Conservation (phyloP, 2,113 vertebrate species). For the Aspidoscelis tigris region DNA sequence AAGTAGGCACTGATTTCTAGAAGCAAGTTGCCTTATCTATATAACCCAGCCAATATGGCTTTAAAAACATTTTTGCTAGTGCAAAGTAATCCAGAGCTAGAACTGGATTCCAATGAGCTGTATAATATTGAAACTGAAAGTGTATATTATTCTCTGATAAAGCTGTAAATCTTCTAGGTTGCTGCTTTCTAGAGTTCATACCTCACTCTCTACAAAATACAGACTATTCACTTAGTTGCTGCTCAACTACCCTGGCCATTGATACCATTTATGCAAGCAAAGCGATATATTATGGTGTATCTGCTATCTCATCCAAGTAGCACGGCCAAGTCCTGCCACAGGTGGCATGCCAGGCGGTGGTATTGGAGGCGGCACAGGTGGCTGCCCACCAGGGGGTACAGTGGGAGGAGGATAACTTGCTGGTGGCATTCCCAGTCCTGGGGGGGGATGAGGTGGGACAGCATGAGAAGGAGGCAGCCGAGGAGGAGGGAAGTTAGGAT, state of each 20-base stretch:
- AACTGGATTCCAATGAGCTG: slow-evolving; percentile 52
- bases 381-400: slow-evolving; percentile 89
- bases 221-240: slow-evolving; percentile 58
- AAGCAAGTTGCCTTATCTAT: slow-evolving; percentile 72
- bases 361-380: slow-evolving; percentile 87
- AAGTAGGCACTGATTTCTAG: slow-evolving; percentile 77
- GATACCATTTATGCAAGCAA: slow-evolving; percentile 38
- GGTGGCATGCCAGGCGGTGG: slow-evolving; percentile 93
- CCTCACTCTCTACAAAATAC: slow-evolving; percentile 59
- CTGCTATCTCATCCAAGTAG: slow-evolving; percentile 94
- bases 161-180: slow-evolving; percentile 42
- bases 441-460: slow-evolving; percentile 84
- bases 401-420: slow-evolving; percentile 89
- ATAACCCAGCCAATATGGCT: slow-evolving; percentile 76
- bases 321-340: slow-evolving; percentile 84
- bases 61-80: slow-evolving; percentile 60
- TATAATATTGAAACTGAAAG: slow-evolving; percentile 63
- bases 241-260: slow-evolving; percentile 55
- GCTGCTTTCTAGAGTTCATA: slow-evolving; percentile 3
- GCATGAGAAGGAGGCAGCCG: slow-evolving; percentile 87
- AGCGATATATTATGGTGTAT: slow-evolving; percentile 37
- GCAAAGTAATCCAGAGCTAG: slow-evolving; percentile 63
- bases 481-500: slow-evolving; percentile 85
- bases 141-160: slow-evolving; percentile 56
- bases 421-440: slow-evolving; percentile 88